phyloP scores from a whole-genome alignment of 1,140 invertebrate species.

The Scaptomyza graminum region DNA sequence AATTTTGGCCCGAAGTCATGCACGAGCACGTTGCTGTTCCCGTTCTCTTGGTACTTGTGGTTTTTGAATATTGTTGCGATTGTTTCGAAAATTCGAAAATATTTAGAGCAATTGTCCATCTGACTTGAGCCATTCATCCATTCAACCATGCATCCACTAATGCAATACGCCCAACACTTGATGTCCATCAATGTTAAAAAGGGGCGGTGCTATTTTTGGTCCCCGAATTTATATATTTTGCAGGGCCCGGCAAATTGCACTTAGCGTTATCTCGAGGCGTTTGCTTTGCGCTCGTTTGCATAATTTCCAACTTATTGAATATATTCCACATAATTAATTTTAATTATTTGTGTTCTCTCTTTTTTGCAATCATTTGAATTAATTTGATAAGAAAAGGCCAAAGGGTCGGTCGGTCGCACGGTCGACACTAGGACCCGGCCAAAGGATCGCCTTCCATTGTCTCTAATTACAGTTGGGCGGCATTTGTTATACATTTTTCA shows the following conservation, averaged over 20 bases:
- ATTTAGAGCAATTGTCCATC: conserved; percentile 42
- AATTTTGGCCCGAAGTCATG: conserved; percentile 34
- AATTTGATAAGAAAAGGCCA: conserved; percentile 67
- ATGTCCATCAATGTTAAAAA: conserved; percentile 67
- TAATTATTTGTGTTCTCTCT: conserved; percentile 68
- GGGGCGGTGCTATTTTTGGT: conserved; percentile 65
- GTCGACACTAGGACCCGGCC: conserved; percentile 17
- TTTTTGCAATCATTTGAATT: conserved; percentile 63
- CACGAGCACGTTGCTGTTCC: conserved; percentile 56
- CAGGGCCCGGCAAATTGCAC: conserved; percentile 58
- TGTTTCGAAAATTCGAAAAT: conserved; percentile 52
- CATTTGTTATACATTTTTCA: conserved; percentile 67
- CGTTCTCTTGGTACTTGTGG: conserved; percentile 44
- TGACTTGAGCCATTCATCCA: conserved; percentile 18
- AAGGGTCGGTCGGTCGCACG: conserved; percentile 51
- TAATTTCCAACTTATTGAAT: conserved; percentile 81
- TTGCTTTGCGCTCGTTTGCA: conserved; percentile 78
- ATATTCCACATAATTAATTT: conserved; percentile 82
- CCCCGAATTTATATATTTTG: conserved; percentile 53
- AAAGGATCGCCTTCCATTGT: conserved; percentile 58
- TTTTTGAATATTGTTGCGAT: conserved; percentile 24
- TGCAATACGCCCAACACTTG: conserved; percentile 24
- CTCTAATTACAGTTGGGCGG: conserved; percentile 76
- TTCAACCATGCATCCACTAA: conserved; percentile 17
- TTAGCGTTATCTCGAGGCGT: conserved; percentile 70